phyloP scores from a whole-genome alignment of 2,888 invertebrate genomes.

The Cantharis flavilabris region DNA sequence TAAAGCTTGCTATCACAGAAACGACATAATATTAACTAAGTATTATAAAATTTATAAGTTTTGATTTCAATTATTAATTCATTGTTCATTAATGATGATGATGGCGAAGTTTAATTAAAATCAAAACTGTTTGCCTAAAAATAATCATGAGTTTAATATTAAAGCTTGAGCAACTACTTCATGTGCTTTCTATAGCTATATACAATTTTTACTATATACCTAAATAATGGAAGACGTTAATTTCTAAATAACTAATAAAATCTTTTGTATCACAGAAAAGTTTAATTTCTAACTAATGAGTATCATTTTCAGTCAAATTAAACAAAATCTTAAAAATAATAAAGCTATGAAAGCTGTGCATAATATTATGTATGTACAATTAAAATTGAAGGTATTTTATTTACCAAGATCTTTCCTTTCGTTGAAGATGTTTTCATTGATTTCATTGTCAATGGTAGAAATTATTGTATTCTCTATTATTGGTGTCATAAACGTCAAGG shows the following conservation, averaged over 20 bases:
- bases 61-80: neutral
- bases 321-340: neutral
- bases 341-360: neutral
- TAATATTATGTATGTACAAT: neutral
- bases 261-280: neutral
- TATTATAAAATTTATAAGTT: neutral
- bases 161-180: conserved; percentile 55
- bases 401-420: conserved; percentile 63
- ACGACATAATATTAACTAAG: neutral
- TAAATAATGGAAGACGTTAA: conserved; percentile 23
- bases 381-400: neutral
- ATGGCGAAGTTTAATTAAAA: neutral
- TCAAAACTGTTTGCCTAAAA: conserved; percentile 6
- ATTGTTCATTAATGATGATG: neutral
- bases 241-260: neutral
- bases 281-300: neutral
- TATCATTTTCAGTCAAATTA: neutral
- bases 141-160: conserved; percentile 34
- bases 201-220: conserved; percentile 3
- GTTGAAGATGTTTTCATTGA: conserved; percentile 61
- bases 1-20: conserved; percentile 11
- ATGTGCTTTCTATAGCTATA: conserved; percentile 41
- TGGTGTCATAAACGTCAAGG: conserved; percentile 45
- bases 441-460: conserved; percentile 52
- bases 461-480: conserved; percentile 45